Evolutionary conservation across 2,888 invertebrate genomes (phyloP).

Genomic region (Galerucella pusilla): DNA sequence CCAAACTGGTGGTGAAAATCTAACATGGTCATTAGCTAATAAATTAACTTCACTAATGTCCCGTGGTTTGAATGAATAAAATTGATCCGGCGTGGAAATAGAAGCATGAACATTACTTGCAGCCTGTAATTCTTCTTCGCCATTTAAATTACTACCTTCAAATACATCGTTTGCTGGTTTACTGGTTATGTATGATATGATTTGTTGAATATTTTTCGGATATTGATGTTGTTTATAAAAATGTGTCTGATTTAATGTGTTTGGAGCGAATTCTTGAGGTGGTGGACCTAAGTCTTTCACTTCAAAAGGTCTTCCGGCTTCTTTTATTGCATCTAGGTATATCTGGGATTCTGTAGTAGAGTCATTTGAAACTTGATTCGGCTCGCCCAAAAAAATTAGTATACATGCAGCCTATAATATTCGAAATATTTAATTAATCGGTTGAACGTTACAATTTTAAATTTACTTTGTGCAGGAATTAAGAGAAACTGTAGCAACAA

Average conservation of each 20-base stretch:
- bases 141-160: conserved; percentile 3
- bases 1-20: conserved; percentile 63
- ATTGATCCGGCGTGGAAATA: conserved; percentile 67
- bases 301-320: conserved; percentile 54
- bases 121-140: conserved; percentile 3
- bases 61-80: conserved; percentile 77
- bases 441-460: not conserved
- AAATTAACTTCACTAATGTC: conserved; percentile 81
- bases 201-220: conserved; percentile 60
- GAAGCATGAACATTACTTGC: not conserved
- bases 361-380: conserved; percentile 26
- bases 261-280: conserved; percentile 54
- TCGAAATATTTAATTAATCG: not conserved
- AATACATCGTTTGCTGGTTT: not conserved
- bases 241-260: conserved; percentile 42
- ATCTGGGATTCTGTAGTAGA: conserved; percentile 29
- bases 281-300: conserved; percentile 52
- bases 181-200: conserved; percentile 52
- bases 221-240: conserved; percentile 48
- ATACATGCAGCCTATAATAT: conserved; percentile 3
- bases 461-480: not conserved
- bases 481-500: no score
- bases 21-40: conserved; percentile 70
- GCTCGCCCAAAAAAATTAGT: conserved; percentile 3
- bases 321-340: conserved; percentile 22